phyloP scores from a whole-genome alignment of 2,113 vertebrate species.

The Cynocephalus volans region DNA sequence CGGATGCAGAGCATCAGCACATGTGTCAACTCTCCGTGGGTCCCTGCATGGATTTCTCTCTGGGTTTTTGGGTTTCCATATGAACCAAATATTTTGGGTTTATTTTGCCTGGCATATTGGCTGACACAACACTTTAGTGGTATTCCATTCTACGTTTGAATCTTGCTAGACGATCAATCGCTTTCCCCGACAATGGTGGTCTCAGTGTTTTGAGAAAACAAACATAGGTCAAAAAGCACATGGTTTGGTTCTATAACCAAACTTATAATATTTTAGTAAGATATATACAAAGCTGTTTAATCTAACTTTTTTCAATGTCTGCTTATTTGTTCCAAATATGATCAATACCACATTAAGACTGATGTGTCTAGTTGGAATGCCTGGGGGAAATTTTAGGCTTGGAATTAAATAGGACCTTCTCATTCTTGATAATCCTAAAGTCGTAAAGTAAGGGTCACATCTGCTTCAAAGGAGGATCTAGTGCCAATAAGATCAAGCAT shows the following conservation, averaged over 20 bases:
- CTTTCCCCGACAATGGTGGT: background rate
- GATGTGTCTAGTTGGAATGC: background rate
- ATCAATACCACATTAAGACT: background rate
- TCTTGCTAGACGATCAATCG: slow-evolving; percentile 4
- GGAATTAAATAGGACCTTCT: background rate
- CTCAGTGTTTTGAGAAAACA: background rate
- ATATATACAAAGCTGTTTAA: slow-evolving; percentile 4
- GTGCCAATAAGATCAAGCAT: background rate
- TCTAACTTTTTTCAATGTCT: slow-evolving; percentile 1
- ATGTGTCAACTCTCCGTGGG: background rate
- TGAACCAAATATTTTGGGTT: slow-evolving; percentile 26
- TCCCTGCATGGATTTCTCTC: background rate
- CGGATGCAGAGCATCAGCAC: background rate
- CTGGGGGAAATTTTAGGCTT: background rate
- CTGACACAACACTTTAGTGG: background rate
- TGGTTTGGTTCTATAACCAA: background rate
- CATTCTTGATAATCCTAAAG: background rate
- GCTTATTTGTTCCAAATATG: slow-evolving; percentile 2
- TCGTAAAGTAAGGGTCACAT: background rate
- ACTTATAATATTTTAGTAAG: slow-evolving; percentile 37
- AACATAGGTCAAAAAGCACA: background rate
- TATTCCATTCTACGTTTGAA: slow-evolving; percentile 53
- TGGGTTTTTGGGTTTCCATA: slow-evolving; percentile 19
- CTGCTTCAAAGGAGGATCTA: slow-evolving; percentile 45
- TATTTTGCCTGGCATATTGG: background rate